Percentiles rank a stretch among this genome's conserved stretches.
These are phyloP conservation scores for Rostratula benghalensis DNA, from an alignment of 2,113 vertebrate species.

Conservation along the genomic window DNA sequence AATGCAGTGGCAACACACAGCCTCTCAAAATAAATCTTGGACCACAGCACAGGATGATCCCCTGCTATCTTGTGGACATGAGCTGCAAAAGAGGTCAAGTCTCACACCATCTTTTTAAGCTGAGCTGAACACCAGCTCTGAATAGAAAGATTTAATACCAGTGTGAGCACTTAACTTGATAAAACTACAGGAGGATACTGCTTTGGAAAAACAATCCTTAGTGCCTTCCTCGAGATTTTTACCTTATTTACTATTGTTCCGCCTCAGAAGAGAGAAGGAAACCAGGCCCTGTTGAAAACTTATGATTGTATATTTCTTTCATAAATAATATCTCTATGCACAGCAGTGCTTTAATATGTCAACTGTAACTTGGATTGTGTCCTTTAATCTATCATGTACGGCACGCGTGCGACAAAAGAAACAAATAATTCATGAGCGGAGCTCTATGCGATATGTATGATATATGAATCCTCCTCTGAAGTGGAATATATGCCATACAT, in stretches of 20 bases:
- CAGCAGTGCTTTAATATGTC: constrained; percentile 4
- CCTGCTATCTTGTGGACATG: not conserved
- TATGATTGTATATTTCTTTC: constrained; percentile 19
- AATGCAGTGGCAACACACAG: not conserved
- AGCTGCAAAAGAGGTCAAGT: not conserved
- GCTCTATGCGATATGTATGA: not conserved
- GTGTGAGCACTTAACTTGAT: not conserved
- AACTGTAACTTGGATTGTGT: not conserved
- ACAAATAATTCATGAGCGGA: constrained; percentile 25
- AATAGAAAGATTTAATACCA: constrained; percentile 30
- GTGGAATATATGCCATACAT: not conserved
- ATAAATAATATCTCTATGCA: constrained; percentile 7
- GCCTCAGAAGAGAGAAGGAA: not conserved
- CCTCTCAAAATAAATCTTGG: not conserved
- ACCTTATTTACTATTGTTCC: constrained; percentile 12
- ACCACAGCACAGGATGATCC: not conserved
- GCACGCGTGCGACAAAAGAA: not conserved
- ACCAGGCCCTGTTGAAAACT: not conserved
- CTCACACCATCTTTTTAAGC: not conserved
- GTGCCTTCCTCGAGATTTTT: not conserved
- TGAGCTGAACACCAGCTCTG: not conserved
- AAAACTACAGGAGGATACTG: not conserved
- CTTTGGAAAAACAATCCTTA: constrained; percentile 3
- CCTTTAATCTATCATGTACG: constrained; percentile 20
- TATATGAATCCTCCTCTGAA: not conserved